Conservation (phyloP, 2,888 invertebrate genomes). For the Dusona sp. region DNA sequence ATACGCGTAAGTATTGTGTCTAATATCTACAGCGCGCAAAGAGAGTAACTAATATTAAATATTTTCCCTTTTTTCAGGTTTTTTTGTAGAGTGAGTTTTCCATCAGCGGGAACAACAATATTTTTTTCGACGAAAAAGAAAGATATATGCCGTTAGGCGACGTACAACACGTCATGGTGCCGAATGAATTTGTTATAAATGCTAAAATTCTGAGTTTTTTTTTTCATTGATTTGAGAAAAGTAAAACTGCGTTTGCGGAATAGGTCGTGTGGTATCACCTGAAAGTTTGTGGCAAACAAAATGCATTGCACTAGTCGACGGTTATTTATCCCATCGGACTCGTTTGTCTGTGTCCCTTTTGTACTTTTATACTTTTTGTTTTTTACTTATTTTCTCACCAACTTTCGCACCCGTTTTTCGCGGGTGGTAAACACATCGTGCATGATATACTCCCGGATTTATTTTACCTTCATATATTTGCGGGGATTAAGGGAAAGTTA, state of each 20-base stretch:
- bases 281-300: background rate
- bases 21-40: too few species aligned
- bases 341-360: slow-evolving; percentile 31
- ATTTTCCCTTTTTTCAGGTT: too few species aligned
- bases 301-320: background rate
- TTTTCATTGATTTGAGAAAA: background rate
- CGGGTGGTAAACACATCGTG: slow-evolving; percentile 29
- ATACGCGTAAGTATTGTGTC: too few species aligned
- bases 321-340: slow-evolving; percentile 51
- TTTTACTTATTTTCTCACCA: slow-evolving; percentile 10
- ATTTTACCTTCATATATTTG: slow-evolving; percentile 63
- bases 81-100: too few species aligned
- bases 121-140: too few species aligned
- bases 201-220: background rate
- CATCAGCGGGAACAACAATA: too few species aligned
- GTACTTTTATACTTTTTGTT: slow-evolving; percentile 37
- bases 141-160: too few species aligned
- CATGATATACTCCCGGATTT: slow-evolving; percentile 45
- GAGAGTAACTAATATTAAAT: too few species aligned
- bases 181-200: background rate
- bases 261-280: background rate
- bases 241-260: background rate
- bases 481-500: slow-evolving; percentile 65
- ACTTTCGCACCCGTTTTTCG: slow-evolving; percentile 38
- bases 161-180: too few species aligned